Evolutionary conservation across 2,888 invertebrate species (phyloP).

Genomic region (Napeogenes inachia): DNA sequence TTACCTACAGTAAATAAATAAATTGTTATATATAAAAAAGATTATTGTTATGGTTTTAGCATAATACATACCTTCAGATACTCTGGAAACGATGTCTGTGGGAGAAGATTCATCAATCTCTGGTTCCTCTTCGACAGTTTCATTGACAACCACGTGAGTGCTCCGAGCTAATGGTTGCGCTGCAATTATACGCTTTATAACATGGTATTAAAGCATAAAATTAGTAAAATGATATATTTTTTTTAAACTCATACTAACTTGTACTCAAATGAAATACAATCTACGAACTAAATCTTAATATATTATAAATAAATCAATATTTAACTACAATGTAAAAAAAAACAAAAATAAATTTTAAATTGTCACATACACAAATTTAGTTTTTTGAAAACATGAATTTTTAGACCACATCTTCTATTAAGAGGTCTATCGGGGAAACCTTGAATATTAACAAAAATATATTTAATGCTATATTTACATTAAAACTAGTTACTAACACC

Average conservation of each 20-base stretch:
- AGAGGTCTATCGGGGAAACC: not conserved
- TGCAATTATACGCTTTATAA: conserved; percentile 26
- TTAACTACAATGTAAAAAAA: not conserved
- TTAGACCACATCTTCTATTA: not conserved
- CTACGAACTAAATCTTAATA: not conserved
- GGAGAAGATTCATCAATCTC: conserved; percentile 69
- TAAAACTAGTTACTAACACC: not conserved
- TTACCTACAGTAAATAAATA: too few relatives aligned
- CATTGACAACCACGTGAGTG: conserved; percentile 65
- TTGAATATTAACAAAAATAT: not conserved
- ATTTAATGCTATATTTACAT: not conserved
- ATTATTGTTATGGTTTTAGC: not conserved
- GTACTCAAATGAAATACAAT: not conserved
- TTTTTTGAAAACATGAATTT: conserved; percentile 12
- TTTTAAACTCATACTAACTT: not conserved
- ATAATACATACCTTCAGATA: conserved; percentile 48
- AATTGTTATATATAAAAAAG: too few relatives aligned
- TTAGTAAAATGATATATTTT: not conserved
- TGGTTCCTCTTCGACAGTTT: conserved; percentile 61
- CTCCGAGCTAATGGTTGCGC: conserved; percentile 67
- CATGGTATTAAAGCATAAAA: too few relatives aligned
- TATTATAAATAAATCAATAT: not conserved
- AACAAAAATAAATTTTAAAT: conserved; percentile 4
- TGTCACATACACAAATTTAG: conserved; percentile 7
- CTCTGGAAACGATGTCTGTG: conserved; percentile 42